Evolutionary conservation across 2,797 vertebrate species (phyloP), one percentile per base, ranked within the genome.

Genomic region (Notolabrus celidotus): DNA sequence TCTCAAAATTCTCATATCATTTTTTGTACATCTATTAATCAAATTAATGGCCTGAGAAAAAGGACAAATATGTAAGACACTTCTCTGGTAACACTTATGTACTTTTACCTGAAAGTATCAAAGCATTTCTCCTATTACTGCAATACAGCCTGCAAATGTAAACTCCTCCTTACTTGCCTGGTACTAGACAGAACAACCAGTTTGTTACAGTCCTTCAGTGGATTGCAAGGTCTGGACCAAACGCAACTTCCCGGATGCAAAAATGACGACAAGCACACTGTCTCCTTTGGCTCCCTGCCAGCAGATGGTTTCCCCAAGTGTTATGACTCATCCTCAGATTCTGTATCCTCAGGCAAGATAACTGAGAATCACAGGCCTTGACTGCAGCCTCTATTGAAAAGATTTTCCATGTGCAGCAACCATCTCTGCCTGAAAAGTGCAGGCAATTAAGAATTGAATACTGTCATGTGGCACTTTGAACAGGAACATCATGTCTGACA

Each of bases 311-410:
- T 66, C 45, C 43, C 22, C 66, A 57, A 58, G 55, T 23, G 51
- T 41, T 68, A 14, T 71, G 75, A 80, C 65, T 84, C 62, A 69
- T n/a, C n/a, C n/a, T n/a, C n/a, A n/a, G n/a, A n/a, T n/a, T n/a
- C n/a, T n/a, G n/a, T n/a, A n/a, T 57, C 45, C 41, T 65, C 67
- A 42, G 65, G 46, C 36, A 2, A 49, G 25, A 49, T 52, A 27
- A 57, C 12, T 8, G 29, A 58, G 27, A 60, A 47, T 34, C 25
- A 50, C 38, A 17, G 36, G 12, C 15, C 23, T 25, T 58, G 60
- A 71, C 36, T 11, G 4, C 42, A 25, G 11, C 34, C 43, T 38
- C 19, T 7, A 10, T 29, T 3, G 17, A 43, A 47, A 34, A 33
- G n/a, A 25, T n/a, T 41, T 58, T 19, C 54, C n/a, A n/a, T n/a